phyloP scores from a whole-genome alignment of 1,140 invertebrate species.

The Drosophila triauraria region DNA sequence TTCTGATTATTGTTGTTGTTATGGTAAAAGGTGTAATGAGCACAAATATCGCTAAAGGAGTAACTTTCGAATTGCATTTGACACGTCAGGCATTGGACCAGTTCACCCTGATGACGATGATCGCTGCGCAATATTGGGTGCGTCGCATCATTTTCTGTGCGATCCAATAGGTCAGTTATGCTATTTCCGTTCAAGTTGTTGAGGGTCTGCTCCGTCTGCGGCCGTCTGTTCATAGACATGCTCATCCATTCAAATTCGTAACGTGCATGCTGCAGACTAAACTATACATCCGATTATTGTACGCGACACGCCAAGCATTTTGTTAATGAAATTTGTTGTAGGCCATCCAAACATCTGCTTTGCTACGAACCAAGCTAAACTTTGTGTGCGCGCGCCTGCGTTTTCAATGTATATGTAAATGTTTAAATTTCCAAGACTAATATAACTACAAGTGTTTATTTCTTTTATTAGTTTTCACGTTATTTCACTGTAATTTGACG shows the following conservation, averaged over 20 bases:
- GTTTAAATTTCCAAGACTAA: background rate
- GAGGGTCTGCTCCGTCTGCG: background rate
- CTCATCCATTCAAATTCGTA: constrained; percentile 18
- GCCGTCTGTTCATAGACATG: constrained; percentile 26
- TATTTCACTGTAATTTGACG: constrained; percentile 21
- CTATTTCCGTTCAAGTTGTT: background rate
- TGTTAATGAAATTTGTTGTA: background rate
- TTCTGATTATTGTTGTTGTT: constrained; percentile 17
- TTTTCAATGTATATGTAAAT: too few species aligned
- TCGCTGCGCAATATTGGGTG: constrained; percentile 66
- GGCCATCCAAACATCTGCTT: constrained; percentile 1
- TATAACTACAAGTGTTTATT: too few species aligned
- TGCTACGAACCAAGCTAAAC: background rate
- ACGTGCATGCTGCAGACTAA: constrained; percentile 5
- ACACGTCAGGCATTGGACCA: constrained; percentile 67
- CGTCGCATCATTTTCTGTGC: constrained; percentile 74
- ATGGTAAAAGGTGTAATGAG: constrained; percentile 55
- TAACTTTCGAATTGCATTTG: constrained; percentile 33
- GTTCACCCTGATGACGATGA: constrained; percentile 43
- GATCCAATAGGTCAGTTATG: constrained; percentile 18
- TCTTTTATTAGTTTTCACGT: constrained; percentile 4
- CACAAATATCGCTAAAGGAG: constrained; percentile 62
- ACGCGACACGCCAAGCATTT: constrained; percentile 19
- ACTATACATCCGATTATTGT: background rate
- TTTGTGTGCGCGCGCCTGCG: too few species aligned